A percentile compares a stretch with the other conserved stretches of the same genome.
These are phyloP conservation scores for Salarias fasciatus DNA, from an alignment of 2,797 vertebrate species.

Conservation along the genomic window DNA sequence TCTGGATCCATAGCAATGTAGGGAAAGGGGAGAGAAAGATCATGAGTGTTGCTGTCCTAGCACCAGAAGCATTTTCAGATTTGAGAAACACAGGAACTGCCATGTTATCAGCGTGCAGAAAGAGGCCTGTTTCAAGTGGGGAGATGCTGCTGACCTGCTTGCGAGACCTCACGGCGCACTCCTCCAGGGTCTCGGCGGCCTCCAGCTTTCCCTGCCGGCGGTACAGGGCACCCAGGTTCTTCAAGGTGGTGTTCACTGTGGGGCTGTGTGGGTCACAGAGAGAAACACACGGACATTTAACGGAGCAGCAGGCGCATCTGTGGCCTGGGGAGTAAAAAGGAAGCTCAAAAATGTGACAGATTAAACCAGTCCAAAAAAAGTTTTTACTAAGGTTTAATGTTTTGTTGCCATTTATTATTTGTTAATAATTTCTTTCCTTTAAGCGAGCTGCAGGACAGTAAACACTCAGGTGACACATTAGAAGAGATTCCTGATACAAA, in stretches of 20 bases:
- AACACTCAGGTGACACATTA: too few species aligned
- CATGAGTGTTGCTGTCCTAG: slow-evolving; percentile 63
- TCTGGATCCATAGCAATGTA: slow-evolving; percentile 82
- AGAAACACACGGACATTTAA: neutral
- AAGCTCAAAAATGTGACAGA: too few species aligned
- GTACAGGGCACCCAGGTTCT: slow-evolving; percentile 95
- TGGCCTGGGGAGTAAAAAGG: too few species aligned
- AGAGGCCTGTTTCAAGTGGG: neutral
- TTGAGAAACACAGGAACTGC: slow-evolving; percentile 14
- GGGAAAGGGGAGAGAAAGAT: slow-evolving; percentile 74
- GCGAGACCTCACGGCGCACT: slow-evolving; percentile 89
- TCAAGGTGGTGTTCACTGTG: slow-evolving; percentile 96
- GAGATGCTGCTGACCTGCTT: slow-evolving; percentile 84
- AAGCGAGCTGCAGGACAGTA: too few species aligned
- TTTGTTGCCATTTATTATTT: too few species aligned
- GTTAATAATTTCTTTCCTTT: too few species aligned
- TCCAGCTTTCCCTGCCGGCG: slow-evolving; percentile 94
- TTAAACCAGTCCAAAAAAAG: too few species aligned
- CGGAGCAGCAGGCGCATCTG: neutral
- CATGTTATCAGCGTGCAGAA: slow-evolving; percentile 17
- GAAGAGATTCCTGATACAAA: too few species aligned
- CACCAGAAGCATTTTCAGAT: slow-evolving; percentile 12
- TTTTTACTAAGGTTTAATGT: too few species aligned
- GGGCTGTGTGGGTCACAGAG: slow-evolving; percentile 84
- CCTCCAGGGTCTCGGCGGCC: slow-evolving; percentile 92